Conservation (phyloP, 2,888 invertebrate species). For the Drosophila mimica region DNA sequence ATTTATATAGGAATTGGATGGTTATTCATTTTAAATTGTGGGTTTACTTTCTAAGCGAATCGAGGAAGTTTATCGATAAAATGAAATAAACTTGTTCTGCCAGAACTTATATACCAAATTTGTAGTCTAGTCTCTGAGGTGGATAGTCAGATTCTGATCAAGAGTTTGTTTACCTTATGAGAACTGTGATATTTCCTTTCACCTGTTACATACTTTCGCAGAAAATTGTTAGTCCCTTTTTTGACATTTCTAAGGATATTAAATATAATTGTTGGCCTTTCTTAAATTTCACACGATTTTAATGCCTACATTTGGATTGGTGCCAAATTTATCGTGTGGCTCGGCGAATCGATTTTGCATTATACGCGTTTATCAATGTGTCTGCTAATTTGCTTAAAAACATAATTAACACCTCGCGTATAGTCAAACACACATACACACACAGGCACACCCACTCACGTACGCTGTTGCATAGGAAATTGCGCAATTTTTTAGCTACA, state of each 20-base stretch:
- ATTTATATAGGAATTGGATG: background rate
- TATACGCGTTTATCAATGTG: constrained; percentile 61
- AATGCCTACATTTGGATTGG: constrained; percentile 29
- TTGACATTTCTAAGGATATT: background rate
- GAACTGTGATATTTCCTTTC: too few relatives aligned
- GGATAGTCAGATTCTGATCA: too few relatives aligned
- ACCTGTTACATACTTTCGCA: background rate
- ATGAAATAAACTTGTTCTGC: background rate
- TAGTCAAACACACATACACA: constrained; percentile 11
- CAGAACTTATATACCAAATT: background rate
- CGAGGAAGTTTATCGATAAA: background rate
- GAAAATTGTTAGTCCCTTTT: too few relatives aligned
- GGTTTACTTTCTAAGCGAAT: too few relatives aligned
- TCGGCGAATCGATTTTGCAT: constrained; percentile 67
- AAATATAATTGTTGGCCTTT: constrained; percentile 33
- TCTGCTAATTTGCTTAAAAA: constrained; percentile 79
- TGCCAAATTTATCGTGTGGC: constrained; percentile 62
- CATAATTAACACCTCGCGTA: constrained; percentile 71
- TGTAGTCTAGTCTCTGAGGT: background rate
- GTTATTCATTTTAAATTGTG: background rate
- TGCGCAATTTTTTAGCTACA: constrained; percentile 58
- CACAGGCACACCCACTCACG: constrained; percentile 1
- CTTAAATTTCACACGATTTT: constrained; percentile 33
- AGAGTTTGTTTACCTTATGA: too few relatives aligned
- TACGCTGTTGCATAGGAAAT: constrained; percentile 5